Conservation (phyloP, 64 coral and sea anemone species). For the Hydrozoanthus tunicans region DNA sequence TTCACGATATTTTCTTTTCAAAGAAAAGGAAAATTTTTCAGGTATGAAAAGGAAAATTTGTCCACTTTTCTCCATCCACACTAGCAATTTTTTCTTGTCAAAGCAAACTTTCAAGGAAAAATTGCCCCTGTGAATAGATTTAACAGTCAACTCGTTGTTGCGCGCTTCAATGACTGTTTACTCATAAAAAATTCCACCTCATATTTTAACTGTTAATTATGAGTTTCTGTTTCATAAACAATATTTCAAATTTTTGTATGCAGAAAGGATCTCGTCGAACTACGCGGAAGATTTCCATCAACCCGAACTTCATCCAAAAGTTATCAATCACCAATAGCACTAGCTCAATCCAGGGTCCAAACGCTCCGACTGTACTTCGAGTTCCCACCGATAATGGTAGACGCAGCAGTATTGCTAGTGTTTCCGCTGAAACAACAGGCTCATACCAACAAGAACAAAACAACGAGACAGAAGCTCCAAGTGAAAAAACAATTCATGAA, state of each 20-base stretch:
- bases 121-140: no score
- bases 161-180: no score
- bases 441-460: constrained; percentile 46
- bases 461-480: constrained; percentile 8
- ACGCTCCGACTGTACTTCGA: not conserved
- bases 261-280: constrained; percentile 64
- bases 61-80: no score
- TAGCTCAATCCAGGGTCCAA: not conserved
- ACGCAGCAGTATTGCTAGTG: constrained; percentile 36
- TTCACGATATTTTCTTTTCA: no score
- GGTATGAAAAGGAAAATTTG: no score
- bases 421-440: constrained; percentile 53
- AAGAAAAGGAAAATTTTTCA: no score
- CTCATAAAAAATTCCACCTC: not conserved
- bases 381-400: constrained; percentile 5
- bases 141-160: no score
- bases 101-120: no score
- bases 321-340: constrained; percentile 45
- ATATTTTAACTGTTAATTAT: not conserved
- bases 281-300: constrained; percentile 83
- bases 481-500: constrained; percentile 10
- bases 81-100: no score
- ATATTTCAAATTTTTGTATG: not conserved
- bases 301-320: constrained; percentile 82
- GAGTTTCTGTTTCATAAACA: not conserved